Conservation (phyloP, 2,797 vertebrate species). For the Gymnoscopelus microlampas region DNA sequence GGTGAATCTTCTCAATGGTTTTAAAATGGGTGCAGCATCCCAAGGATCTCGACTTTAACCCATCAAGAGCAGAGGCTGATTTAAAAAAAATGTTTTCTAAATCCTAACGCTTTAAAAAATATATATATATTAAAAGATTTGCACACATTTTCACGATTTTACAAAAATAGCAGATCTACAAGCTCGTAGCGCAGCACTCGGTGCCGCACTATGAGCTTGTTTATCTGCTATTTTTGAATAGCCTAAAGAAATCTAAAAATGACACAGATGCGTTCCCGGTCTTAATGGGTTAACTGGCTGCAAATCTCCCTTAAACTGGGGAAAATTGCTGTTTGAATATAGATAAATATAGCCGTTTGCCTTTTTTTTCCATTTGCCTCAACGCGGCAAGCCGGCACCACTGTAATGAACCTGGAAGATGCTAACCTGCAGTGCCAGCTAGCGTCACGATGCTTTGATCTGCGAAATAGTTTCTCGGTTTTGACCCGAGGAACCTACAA, state of each 20-base stretch:
- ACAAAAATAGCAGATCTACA: too few relatives aligned
- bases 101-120: too few relatives aligned
- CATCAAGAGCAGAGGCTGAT: too few relatives aligned
- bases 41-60: conserved; percentile 56
- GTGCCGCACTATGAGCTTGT: too few relatives aligned
- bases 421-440: conserved; percentile 45
- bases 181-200: too few relatives aligned
- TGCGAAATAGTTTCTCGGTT: conserved; percentile 27
- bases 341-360: conserved; percentile 54
- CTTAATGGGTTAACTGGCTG: too few relatives aligned
- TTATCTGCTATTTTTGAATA: too few relatives aligned
- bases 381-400: conserved; percentile 21
- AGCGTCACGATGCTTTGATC: conserved; percentile 55
- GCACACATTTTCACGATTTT: too few relatives aligned
- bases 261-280: too few relatives aligned
- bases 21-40: conserved; percentile 26
- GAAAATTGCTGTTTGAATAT: conserved; percentile 45
- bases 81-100: too few relatives aligned
- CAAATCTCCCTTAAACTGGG: conserved; percentile 37
- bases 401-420: conserved; percentile 51
- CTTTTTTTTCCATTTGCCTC: conserved; percentile 27
- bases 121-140: too few relatives aligned
- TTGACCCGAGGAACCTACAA: conserved; percentile 36
- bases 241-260: too few relatives aligned
- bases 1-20: conserved; percentile 18